Evolutionary conservation across 2,888 invertebrate species (phyloP).

Genomic region (Drosophila suboccidentalis): DNA sequence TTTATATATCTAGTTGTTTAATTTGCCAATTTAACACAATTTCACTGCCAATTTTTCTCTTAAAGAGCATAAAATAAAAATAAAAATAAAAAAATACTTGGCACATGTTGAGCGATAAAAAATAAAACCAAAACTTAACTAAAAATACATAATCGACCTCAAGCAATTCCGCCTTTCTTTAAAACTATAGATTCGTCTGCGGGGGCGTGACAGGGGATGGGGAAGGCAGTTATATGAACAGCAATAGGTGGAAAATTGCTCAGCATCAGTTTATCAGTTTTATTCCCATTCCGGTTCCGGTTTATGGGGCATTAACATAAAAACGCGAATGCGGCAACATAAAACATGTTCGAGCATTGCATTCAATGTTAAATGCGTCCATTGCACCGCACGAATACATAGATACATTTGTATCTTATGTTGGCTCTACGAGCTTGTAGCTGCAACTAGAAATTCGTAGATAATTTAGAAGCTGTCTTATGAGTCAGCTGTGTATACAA

Average conservation of each 20-base stretch:
- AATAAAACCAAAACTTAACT: slow-evolving; percentile 18
- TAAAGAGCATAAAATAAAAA: slow-evolving; percentile 12
- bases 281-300: slow-evolving; percentile 64
- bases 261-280: slow-evolving; percentile 32
- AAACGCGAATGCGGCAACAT: slow-evolving; percentile 42
- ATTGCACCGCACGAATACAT: slow-evolving; percentile 58
- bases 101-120: slow-evolving; percentile 21
- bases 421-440: slow-evolving; percentile 23
- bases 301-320: slow-evolving; percentile 63
- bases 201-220: neutral
- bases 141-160: slow-evolving; percentile 35
- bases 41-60: slow-evolving; percentile 24
- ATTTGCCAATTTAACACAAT: slow-evolving; percentile 31
- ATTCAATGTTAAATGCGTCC: slow-evolving; percentile 69
- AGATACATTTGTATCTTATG: slow-evolving; percentile 55
- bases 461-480: slow-evolving; percentile 24
- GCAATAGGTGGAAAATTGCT: slow-evolving; percentile 7
- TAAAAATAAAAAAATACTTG: slow-evolving; percentile 17
- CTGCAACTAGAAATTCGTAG: slow-evolving; percentile 52
- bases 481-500: slow-evolving; percentile 41
- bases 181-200: slow-evolving; percentile 5
- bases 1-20: neutral
- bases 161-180: slow-evolving; percentile 65
- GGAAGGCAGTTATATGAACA: slow-evolving; percentile 11
- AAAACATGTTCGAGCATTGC: slow-evolving; percentile 51